A percentile compares a stretch with the other conserved stretches of the same genome.
Evolutionary conservation across 2,888 invertebrate genomes (phyloP).

Genomic region (Euplagia quadripunctaria): DNA sequence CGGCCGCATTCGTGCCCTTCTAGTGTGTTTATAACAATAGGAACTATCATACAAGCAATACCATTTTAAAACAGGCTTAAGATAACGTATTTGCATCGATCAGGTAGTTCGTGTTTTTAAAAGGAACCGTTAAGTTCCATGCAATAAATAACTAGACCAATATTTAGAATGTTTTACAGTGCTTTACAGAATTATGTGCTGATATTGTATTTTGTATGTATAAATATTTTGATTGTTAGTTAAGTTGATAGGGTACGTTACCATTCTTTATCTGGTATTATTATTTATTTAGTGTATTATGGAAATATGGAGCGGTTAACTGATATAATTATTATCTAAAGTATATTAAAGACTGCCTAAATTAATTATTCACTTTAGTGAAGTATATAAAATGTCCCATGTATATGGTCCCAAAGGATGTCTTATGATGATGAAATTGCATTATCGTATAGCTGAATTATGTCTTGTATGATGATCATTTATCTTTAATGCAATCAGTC

Average conservation of each 20-base stretch:
- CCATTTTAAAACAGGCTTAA: constrained; percentile 58
- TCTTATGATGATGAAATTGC: constrained; percentile 30
- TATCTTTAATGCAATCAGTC: constrained; percentile 49
- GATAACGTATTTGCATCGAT: constrained; percentile 69
- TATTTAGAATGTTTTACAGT: constrained; percentile 85
- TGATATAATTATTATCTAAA: constrained; percentile 78
- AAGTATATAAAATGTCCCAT: constrained; percentile 68
- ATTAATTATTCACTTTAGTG: constrained; percentile 82
- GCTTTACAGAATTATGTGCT: constrained; percentile 82
- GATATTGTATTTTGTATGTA: constrained; percentile 79
- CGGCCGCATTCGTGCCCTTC: constrained; percentile 26
- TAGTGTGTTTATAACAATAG: constrained; percentile 40
- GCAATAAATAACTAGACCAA: constrained; percentile 87
- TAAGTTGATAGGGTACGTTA: constrained; percentile 80
- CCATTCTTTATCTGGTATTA: constrained; percentile 82
- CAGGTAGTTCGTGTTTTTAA: constrained; percentile 68
- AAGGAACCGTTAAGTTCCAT: constrained; percentile 65
- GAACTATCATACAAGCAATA: constrained; percentile 48
- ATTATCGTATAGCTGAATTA: constrained; percentile 14
- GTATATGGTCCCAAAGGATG: constrained; percentile 55
- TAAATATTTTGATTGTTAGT: constrained; percentile 73
- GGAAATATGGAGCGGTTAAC: constrained; percentile 73
- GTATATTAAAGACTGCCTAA: constrained; percentile 86
- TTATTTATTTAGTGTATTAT: constrained; percentile 80
- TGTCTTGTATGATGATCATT: constrained; percentile 32